phyloP scores from a whole-genome alignment of 2,797 vertebrate species.

The Fratercula arctica region DNA sequence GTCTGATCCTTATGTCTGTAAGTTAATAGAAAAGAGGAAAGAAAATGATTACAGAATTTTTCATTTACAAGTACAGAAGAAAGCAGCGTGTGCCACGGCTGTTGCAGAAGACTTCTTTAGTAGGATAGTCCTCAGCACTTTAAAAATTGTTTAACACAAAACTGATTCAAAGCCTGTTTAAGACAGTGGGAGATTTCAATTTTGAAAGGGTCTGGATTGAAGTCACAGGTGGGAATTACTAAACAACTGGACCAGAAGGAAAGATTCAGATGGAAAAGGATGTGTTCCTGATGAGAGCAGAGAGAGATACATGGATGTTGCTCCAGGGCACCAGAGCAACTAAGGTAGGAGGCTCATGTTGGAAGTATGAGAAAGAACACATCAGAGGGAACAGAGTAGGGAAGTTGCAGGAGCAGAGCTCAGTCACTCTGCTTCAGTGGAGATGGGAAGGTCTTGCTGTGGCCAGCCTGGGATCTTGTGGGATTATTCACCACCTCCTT shows the following conservation, averaged over 20 bases:
- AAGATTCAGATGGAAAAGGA: background rate
- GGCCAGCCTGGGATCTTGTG: background rate
- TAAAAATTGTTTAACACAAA: background rate
- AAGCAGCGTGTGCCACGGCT: background rate
- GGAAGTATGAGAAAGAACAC: background rate
- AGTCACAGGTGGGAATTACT: background rate
- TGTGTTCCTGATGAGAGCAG: constrained; percentile 1
- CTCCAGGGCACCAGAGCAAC: background rate
- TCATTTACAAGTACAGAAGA: background rate
- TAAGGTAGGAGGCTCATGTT: background rate
- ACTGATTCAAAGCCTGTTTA: background rate
- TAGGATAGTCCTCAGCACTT: background rate
- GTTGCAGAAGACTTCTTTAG: background rate
- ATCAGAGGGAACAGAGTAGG: background rate
- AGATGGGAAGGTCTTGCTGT: background rate
- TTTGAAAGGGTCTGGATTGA: background rate
- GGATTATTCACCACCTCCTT: background rate
- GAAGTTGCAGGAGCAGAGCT: background rate
- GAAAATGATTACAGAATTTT: background rate
- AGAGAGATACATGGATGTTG: background rate
- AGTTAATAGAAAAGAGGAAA: background rate
- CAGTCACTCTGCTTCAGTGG: background rate
- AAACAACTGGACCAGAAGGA: background rate
- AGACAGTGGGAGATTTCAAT: background rate
- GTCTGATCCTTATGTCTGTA: background rate